phyloP scores from a whole-genome alignment of 2,888 invertebrate species.

The Oxyscelio sp. region DNA sequence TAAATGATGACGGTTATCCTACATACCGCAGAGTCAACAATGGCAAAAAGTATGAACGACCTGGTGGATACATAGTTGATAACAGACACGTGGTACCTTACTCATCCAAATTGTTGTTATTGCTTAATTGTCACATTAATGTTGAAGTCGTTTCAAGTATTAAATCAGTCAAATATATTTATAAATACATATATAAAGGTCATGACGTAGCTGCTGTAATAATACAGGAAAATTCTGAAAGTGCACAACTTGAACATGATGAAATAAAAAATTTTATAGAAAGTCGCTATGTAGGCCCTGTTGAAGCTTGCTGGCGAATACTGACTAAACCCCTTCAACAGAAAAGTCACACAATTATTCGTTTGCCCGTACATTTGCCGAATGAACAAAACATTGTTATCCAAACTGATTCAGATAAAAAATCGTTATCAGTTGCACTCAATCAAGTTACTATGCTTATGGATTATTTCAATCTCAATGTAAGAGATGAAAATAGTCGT shows the following conservation, averaged over 20 bases:
- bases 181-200: too few relatives aligned
- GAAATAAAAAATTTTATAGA: constrained; percentile 73
- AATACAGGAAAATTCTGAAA: constrained; percentile 3
- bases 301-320: too few relatives aligned
- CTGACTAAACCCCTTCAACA: too few relatives aligned
- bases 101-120: constrained; percentile 56
- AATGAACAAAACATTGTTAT: constrained; percentile 51
- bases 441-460: constrained; percentile 52
- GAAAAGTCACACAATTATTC: too few relatives aligned
- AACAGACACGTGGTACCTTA: constrained; percentile 84
- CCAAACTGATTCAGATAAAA: constrained; percentile 24
- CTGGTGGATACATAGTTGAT: constrained; percentile 75
- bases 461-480: too few relatives aligned
- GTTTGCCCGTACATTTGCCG: too few relatives aligned
- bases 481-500: constrained; percentile 44
- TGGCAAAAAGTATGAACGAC: constrained; percentile 63
- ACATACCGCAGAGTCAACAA: constrained; percentile 75
- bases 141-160: constrained; percentile 79
- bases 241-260: constrained; percentile 43
- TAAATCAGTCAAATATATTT: too few relatives aligned
- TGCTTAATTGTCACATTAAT: constrained; percentile 79
- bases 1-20: constrained; percentile 79
- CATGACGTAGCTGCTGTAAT: constrained; percentile 70
- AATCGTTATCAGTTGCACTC: constrained; percentile 18
- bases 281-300: constrained; percentile 74